Base-by-base conservation (phyloP, 2,113 vertebrate genomes). In the Elanoides forficatus region DNA sequence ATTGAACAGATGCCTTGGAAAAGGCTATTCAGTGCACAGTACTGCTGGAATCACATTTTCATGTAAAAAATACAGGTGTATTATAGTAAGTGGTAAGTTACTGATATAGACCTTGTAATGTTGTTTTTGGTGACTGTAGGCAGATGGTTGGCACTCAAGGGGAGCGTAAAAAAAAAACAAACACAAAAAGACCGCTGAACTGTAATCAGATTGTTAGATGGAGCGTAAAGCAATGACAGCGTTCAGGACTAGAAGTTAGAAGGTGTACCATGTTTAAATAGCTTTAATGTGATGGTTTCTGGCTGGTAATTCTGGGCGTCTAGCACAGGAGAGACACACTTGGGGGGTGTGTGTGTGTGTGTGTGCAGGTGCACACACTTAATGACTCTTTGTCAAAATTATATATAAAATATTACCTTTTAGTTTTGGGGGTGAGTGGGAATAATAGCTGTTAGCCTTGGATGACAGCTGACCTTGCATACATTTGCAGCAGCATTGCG, bases 121-220 rank as follows among this genome's bases (percentile, higher is more conserved):
- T 82, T 82, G 74, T 81, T 97, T 95, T 90, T 90, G 90, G 66
- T 79, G 78, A 62, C 88, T 84, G 21, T 84, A 72, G 91, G 88
- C 97, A 97, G 93, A 90, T 97, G 96, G 83, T 96, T 97, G 94
- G 65, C 78, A 95, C 88, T 95, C 84, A 82, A 84, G 73, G 84
- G 91, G 56, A 95, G 68, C 94, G n/a, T 91, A 94, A 84, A 96
- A 89, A 66, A 38, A 95, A 90, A 95, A 86, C 29, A 94, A 94
- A 86, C 79, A 94, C 81, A 94, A 82, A 90, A 94, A 92, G 73
- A 79, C 70, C 42, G 2, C 94, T 96, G 96, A 96, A 88, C 93
- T 96, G 68, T 96, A 96, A 83, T 96, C 42, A 52, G 50, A 92
- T 96, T 94, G 89, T 96, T 97, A 96, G 93, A 81, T 95, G 53